Conservation (phyloP, 2,113 vertebrate genomes). For the Gobius niger region DNA sequence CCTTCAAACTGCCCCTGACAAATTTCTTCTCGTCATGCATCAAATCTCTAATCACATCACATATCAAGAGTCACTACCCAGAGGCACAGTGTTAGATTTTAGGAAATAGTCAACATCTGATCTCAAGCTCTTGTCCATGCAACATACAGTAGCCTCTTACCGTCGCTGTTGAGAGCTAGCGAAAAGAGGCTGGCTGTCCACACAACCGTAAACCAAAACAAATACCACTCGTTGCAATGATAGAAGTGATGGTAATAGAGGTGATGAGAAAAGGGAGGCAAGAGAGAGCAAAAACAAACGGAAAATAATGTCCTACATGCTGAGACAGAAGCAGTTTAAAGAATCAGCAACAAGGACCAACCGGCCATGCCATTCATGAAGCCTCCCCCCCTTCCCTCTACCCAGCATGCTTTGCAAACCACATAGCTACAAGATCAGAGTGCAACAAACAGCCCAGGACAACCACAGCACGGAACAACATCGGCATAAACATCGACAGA, state of each 20-base stretch:
- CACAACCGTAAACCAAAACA: slow-evolving; percentile 52
- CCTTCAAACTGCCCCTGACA: slow-evolving; percentile 28
- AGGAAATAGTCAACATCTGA: slow-evolving; percentile 36
- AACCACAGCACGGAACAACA: slow-evolving; percentile 41
- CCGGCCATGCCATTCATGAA: slow-evolving; percentile 67
- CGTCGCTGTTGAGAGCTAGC: slow-evolving; percentile 60
- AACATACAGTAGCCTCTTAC: slow-evolving; percentile 58
- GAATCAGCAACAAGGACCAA: slow-evolving; percentile 36
- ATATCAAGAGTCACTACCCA: slow-evolving; percentile 33
- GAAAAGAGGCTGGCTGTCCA: slow-evolving; percentile 45
- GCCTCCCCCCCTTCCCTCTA: slow-evolving; percentile 44
- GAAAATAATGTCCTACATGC: slow-evolving; percentile 66
- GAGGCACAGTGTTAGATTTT: slow-evolving; percentile 23
- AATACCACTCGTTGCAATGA: slow-evolving; percentile 54
- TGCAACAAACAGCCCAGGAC: slow-evolving; percentile 67
- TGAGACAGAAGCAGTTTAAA: slow-evolving; percentile 54
- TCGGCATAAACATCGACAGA: slow-evolving; percentile 47
- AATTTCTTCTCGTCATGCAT: slow-evolving; percentile 58
- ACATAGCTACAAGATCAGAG: slow-evolving; percentile 62
- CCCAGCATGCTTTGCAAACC: slow-evolving; percentile 74
- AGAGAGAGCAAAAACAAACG: slow-evolving; percentile 34
- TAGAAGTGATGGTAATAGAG: slow-evolving; percentile 49
- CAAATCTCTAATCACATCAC: slow-evolving; percentile 39
- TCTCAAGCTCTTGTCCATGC: slow-evolving; percentile 64
- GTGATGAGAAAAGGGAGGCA: slow-evolving; percentile 56